Base-by-base conservation (phyloP, 2,113 vertebrate genomes). In the Chaetodon auriga region DNA sequence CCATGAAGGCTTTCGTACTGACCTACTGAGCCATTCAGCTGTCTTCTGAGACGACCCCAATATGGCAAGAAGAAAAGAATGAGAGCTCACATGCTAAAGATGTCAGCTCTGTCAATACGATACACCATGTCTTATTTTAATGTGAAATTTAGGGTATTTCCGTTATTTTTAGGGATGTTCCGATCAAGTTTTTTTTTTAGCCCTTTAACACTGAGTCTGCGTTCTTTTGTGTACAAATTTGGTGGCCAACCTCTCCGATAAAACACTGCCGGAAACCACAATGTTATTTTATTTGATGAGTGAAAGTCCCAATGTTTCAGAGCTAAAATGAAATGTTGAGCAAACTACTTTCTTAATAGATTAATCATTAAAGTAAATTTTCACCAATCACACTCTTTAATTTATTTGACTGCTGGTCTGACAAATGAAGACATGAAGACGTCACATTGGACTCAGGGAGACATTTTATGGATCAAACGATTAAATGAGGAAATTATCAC, bases 1-100 rank as follows among this genome's bases (percentile, higher is more conserved):
- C 30, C 35, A 68, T 77, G 10, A 76, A 69, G 30, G 25, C 53
- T 70, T 81, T 86, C 1, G 70, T 13, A 15, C 23, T 51, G 68
- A 83, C 72, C 54, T 64, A 66, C 57, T 79, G 68, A 82, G 69
- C 83, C 15, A 65, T 61, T 82, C 60, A 43, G 21, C 30, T n/a
- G 60, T 80, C 78, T 60, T 46, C 63, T 62, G 38, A 68, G 21
- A 25, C 38, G 79, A 81, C 81, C 78, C 74, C 69, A 57, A 30
- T 23, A 76, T 8, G 2, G 30, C 23, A 45, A 30, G 21, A 77
- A 71, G 49, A 38, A 19, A 38, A 62, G 0, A 78, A 41, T 7
- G 16, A 68, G n/a, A 62, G 69, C 18, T 30, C 15, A 46, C 23
- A 19, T 9, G 19, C 19, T 10, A 21, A 14, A 51, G 7, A 46